phyloP scores from a whole-genome alignment of 2,888 invertebrate genomes.

The Hedychridium roseum region DNA sequence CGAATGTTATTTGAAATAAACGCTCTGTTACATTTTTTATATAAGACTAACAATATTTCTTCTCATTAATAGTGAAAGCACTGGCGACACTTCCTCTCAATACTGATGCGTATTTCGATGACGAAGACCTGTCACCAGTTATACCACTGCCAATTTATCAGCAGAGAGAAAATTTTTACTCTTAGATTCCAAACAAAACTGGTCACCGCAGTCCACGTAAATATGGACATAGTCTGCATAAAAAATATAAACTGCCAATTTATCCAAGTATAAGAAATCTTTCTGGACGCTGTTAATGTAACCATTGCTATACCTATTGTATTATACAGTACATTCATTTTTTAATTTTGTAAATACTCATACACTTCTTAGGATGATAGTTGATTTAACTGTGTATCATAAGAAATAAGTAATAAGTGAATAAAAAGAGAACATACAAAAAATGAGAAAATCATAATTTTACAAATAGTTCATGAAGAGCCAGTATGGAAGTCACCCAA shows the following conservation, averaged over 20 bases:
- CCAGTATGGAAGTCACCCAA: no score
- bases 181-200: slow-evolving; percentile 40
- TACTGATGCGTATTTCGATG: slow-evolving; percentile 68
- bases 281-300: no score
- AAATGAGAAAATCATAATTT: no score
- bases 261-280: not conserved
- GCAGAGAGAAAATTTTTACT: slow-evolving; percentile 85
- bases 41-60: slow-evolving; percentile 7
- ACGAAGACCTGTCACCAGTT: slow-evolving; percentile 79
- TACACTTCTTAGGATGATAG: no score
- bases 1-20: not conserved
- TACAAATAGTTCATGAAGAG: no score
- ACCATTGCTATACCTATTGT: no score
- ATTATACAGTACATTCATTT: not conserved
- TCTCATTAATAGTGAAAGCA: slow-evolving; percentile 73
- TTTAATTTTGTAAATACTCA: no score
- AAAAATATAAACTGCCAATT: not conserved
- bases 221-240: not conserved
- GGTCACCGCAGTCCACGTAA: no score
- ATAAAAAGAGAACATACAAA: no score
- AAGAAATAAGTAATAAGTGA: no score
- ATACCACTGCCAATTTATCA: slow-evolving; percentile 85
- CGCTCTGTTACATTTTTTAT: slow-evolving; percentile 4
- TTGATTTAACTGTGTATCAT: no score
- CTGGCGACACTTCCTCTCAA: slow-evolving; percentile 75